phyloP scores from a whole-genome alignment of 1,140 invertebrate species.

The Cherax quadricarinatus region DNA sequence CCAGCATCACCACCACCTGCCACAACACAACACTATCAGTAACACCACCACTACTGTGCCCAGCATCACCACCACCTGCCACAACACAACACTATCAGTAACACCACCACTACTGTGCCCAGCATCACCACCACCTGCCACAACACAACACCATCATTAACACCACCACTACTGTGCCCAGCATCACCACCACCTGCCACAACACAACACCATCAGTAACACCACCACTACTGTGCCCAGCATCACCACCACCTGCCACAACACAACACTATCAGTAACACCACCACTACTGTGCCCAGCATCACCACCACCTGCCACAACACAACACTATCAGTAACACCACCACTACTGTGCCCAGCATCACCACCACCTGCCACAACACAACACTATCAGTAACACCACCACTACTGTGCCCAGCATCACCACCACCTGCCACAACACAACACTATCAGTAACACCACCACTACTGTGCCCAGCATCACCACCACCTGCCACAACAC shows the following conservation, averaged over 20 bases:
- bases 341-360: slow-evolving; percentile 91
- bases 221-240: slow-evolving; percentile 90
- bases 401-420: slow-evolving; percentile 93
- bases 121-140: slow-evolving; percentile 86
- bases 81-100: too few species aligned
- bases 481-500: slow-evolving; percentile 81
- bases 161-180: slow-evolving; percentile 90
- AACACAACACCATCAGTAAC: too few species aligned
- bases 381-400: too few species aligned
- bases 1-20: slow-evolving; percentile 87
- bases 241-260: slow-evolving; percentile 84
- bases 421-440: slow-evolving; percentile 81
- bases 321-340: too few species aligned
- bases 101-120: slow-evolving; percentile 90
- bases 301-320: slow-evolving; percentile 83
- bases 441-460: too few species aligned
- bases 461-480: slow-evolving; percentile 92
- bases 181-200: slow-evolving; percentile 84
- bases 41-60: slow-evolving; percentile 92
- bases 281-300: slow-evolving; percentile 90
- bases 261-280: too few species aligned
- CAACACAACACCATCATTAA: too few species aligned
- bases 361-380: slow-evolving; percentile 82
- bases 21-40: too few species aligned
- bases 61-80: slow-evolving; percentile 86